Evolutionary conservation across 2,113 vertebrate genomes (phyloP).

Genomic region (Ondatra zibethicus): DNA sequence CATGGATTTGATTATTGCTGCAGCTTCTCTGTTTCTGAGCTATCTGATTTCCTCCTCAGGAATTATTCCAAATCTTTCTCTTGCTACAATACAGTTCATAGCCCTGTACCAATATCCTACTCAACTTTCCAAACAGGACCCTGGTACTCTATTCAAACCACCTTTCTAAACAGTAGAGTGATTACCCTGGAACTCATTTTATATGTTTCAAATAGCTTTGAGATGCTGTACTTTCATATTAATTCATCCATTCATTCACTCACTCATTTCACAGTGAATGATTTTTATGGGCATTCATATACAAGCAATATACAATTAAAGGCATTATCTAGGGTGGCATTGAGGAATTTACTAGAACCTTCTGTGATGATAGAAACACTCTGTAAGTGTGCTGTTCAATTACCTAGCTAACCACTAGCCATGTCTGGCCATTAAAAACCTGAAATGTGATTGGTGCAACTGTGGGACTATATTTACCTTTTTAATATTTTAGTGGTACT

Average conservation of each 20-base stretch:
- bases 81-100: slow-evolving; percentile 43
- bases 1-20: slow-evolving; percentile 62
- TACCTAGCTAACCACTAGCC: slow-evolving; percentile 18
- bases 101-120: background rate
- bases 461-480: background rate
- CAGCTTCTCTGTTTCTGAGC: slow-evolving; percentile 50
- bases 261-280: background rate
- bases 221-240: background rate
- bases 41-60: slow-evolving; percentile 66
- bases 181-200: background rate
- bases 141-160: slow-evolving; percentile 12
- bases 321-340: background rate
- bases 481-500: background rate
- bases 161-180: background rate
- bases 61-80: slow-evolving; percentile 47
- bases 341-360: slow-evolving; percentile 3
- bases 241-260: background rate
- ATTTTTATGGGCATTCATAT: slow-evolving; percentile 26
- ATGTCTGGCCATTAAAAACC: background rate
- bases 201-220: background rate
- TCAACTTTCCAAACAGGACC: slow-evolving; percentile 23
- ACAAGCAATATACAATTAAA: slow-evolving; percentile 33
- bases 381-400: background rate
- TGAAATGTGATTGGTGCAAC: slow-evolving; percentile 26
- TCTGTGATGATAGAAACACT: slow-evolving; percentile 32